phyloP scores from a whole-genome alignment of 2,797 vertebrate species.

The Sciaenops ocellatus region DNA sequence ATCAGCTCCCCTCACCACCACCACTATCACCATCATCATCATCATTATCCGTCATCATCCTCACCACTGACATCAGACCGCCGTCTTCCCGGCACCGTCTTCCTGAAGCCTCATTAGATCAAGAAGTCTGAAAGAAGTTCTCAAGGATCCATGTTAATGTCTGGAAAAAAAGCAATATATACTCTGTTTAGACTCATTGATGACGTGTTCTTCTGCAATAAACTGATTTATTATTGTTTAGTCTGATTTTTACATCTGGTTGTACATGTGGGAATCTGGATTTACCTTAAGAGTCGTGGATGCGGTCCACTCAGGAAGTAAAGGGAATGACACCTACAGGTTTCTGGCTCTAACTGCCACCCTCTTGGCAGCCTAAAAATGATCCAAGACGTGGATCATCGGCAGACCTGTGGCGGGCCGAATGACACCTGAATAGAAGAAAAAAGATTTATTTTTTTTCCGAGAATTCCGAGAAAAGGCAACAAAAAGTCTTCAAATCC shows the following conservation, averaged over 20 bases:
- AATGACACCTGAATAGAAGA: too few relatives aligned
- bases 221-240: neutral
- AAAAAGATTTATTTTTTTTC: too few relatives aligned
- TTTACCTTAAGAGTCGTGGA: conserved; percentile 25
- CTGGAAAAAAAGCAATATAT: conserved; percentile 7
- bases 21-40: conserved; percentile 6
- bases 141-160: neutral
- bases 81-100: neutral
- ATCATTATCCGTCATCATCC: conserved; percentile 10
- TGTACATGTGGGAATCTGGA: too few relatives aligned
- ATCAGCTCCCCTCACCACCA: conserved; percentile 29
- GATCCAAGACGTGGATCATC: too few relatives aligned
- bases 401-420: too few relatives aligned
- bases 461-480: too few relatives aligned
- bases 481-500: too few relatives aligned
- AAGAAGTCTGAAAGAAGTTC: neutral
- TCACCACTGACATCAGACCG: conserved; percentile 12
- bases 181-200: neutral
- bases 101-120: conserved; percentile 27
- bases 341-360: too few relatives aligned
- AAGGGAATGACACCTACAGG: neutral
- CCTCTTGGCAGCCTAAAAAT: too few relatives aligned
- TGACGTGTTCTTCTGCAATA: conserved; percentile 25
- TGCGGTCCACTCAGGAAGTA: conserved; percentile 35
- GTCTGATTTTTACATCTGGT: neutral